Base-by-base conservation (phyloP, 2,113 vertebrate genomes). In the Nycticryphes semicollaris region DNA sequence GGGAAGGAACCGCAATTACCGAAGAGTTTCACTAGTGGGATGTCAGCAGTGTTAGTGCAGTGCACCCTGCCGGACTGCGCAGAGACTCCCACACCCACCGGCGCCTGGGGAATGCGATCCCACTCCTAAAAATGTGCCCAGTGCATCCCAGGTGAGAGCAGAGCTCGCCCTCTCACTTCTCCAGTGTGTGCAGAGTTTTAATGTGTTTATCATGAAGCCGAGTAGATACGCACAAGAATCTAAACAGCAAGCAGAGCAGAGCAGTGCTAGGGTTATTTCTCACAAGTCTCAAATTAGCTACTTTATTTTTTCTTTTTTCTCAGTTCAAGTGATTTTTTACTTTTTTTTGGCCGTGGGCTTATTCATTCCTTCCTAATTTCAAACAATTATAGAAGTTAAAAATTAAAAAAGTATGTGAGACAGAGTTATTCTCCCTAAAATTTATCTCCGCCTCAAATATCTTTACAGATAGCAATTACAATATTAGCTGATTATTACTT, bases 181-280 rank as follows among this genome's bases (percentile, higher is more conserved):
- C 51, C 10, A 4, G 1, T 1, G 10, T 2, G 25, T 56, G 67
- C 41, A 24, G 24, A 7, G 0, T 18, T 45, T n/a, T 48, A 28
- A 13, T 2, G 10, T 8, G 21, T 33, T 41, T n/a, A 3, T 22
- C 35, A 17, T 6, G 7, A 53, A 39, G n/a, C 37, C 18, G 63
- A 41, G 67, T 18, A 35, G 80, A 66, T 12, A 39, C 17, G 7
- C 8, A 37, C 14, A 43, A 45, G 64, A 48, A 30, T 7, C 31
- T 3, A 63, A 70, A 54, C 0, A 63, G 43, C 11, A 39, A 78
- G 70, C 53, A 39, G 21, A 76, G 33, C 43, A 15, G 19, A 50
- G 62, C 47, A 45, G 27, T 2, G n/a, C 9, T 16, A 33, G 43
- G 35, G 19, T 68, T 72, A 16, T 22, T 84, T 67, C 53, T 47